phyloP scores from a whole-genome alignment of 1,140 invertebrate genomes.

The Papilio polytes region DNA sequence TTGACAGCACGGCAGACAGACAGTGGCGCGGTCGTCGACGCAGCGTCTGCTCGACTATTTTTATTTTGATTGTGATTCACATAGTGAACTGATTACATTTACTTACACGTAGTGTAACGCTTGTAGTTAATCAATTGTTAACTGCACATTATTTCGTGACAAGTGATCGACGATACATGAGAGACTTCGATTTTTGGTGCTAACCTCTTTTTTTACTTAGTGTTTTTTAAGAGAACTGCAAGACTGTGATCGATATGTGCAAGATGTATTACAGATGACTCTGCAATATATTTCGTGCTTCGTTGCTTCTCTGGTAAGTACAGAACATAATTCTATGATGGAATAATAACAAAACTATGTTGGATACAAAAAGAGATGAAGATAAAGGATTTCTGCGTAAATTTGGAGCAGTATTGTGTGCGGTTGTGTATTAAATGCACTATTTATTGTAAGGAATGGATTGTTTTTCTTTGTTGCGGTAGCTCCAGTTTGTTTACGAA shows the following conservation, averaged over 20 bases:
- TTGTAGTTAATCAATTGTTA: slow-evolving; percentile 59
- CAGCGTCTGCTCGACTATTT: slow-evolving; percentile 80
- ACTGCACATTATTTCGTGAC: slow-evolving; percentile 56
- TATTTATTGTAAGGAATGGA: slow-evolving; percentile 54
- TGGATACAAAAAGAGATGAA: neutral
- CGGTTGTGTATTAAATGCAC: slow-evolving; percentile 21
- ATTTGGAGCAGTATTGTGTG: neutral
- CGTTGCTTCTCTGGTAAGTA: slow-evolving; percentile 74
- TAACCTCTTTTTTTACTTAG: slow-evolving; percentile 80
- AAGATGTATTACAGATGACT: slow-evolving; percentile 82
- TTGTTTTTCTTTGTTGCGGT: slow-evolving; percentile 76
- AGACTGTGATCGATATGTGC: slow-evolving; percentile 82
- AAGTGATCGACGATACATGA: slow-evolving; percentile 62
- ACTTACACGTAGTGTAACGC: slow-evolving; percentile 52
- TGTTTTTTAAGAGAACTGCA: slow-evolving; percentile 81
- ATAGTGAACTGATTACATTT: slow-evolving; percentile 61
- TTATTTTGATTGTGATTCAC: slow-evolving; percentile 81
- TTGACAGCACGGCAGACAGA: slow-evolving; percentile 83
- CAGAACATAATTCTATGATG: neutral
- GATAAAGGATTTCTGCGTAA: slow-evolving; percentile 8
- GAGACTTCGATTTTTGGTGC: slow-evolving; percentile 70
- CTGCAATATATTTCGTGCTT: slow-evolving; percentile 60
- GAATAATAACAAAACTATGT: neutral
- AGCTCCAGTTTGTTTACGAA: slow-evolving; percentile 84
- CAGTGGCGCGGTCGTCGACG: slow-evolving; percentile 78